Conservation (phyloP, 2,113 vertebrate genomes). For the Castor canadensis region DNA sequence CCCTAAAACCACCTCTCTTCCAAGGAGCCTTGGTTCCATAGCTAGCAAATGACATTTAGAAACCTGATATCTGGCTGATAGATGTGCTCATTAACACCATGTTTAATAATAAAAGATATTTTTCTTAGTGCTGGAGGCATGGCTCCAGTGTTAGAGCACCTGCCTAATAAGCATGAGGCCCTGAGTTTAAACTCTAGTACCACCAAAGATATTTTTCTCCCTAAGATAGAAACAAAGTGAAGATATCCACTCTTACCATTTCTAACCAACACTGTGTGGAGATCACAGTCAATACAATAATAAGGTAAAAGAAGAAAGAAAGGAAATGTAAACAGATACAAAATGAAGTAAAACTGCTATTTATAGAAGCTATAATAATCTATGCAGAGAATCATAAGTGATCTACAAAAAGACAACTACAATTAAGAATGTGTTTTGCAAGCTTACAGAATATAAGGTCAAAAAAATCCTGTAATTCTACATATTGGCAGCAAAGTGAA, state of each 20-base stretch:
- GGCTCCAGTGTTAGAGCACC: too few relatives aligned
- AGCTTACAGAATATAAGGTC: not conserved
- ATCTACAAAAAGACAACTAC: not conserved
- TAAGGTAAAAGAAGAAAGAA: not conserved
- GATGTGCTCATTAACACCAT: not conserved
- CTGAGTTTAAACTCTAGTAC: too few relatives aligned
- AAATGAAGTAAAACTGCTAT: constrained; percentile 11
- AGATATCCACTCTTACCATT: too few relatives aligned
- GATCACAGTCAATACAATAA: not conserved
- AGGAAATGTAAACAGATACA: not conserved
- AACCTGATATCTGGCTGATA: not conserved
- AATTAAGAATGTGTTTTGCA: not conserved
- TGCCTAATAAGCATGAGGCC: too few relatives aligned
- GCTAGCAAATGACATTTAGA: not conserved
- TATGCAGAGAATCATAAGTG: not conserved
- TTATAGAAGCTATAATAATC: not conserved
- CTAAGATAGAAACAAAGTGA: too few relatives aligned
- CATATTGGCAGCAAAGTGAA: not conserved
- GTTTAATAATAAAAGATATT: not conserved
- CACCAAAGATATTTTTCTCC: too few relatives aligned
- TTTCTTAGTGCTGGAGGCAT: too few relatives aligned
- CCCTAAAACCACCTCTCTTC: not conserved
- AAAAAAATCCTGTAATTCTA: constrained; percentile 2
- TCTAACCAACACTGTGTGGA: not conserved
- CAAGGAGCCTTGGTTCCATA: not conserved